A percentile compares a stretch with the other conserved stretches of the same genome.
These are phyloP conservation scores for Clarias magur DNA, from an alignment of 2,113 vertebrate genomes.

Conservation along the genomic window DNA sequence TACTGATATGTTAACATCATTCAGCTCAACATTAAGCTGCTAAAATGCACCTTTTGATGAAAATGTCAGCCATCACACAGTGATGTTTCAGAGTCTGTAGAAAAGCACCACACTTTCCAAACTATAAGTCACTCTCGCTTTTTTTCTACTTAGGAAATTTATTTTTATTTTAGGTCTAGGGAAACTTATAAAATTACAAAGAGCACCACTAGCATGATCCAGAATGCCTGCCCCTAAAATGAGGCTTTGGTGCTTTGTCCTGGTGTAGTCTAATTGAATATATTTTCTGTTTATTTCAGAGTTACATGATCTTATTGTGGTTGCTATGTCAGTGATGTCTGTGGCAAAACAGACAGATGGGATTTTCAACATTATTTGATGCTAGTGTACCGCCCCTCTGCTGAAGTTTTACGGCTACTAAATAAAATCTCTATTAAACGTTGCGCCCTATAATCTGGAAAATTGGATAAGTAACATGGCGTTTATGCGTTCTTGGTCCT, in stretches of 20 bases:
- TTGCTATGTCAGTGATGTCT: background rate
- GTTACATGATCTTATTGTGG: background rate
- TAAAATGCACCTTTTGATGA: background rate
- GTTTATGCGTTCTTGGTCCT: background rate
- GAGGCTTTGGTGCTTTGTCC: background rate
- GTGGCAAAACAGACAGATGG: background rate
- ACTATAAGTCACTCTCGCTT: background rate
- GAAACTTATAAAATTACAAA: background rate
- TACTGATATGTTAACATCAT: background rate
- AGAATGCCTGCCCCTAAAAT: background rate
- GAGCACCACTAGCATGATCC: background rate
- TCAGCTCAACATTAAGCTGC: background rate
- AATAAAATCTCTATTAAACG: background rate
- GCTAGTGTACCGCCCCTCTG: background rate
- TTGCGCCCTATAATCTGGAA: background rate
- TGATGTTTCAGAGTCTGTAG: background rate
- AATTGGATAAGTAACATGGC: background rate
- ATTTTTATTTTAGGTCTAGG: background rate
- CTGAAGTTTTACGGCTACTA: background rate
- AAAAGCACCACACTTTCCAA: background rate
- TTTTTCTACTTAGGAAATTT: background rate
- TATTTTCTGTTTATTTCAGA: background rate
- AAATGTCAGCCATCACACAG: constrained; percentile 6
- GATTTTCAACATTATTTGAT: background rate
- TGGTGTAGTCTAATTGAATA: background rate